A percentile compares a stretch with the other conserved stretches of the same genome.
These are phyloP conservation scores for Limenitis camilla DNA, from an alignment of 2,888 invertebrate species.

Conservation along the genomic window DNA sequence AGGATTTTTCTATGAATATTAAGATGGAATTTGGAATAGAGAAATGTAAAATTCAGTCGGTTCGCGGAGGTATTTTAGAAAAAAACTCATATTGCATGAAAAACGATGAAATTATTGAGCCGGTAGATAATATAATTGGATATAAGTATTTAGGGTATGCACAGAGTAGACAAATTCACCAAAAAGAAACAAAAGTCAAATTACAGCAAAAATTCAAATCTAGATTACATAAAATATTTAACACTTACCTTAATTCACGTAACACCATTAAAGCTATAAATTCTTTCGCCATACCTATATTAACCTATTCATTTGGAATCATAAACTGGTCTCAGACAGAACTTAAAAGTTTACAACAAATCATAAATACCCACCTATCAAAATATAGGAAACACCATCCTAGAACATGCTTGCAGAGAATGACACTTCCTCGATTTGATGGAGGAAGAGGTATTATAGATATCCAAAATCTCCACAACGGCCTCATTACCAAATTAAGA, in stretches of 20 bases:
- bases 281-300: no score
- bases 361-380: slow-evolving; percentile 1
- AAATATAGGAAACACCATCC: slow-evolving; percentile 9
- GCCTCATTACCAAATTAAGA: slow-evolving; percentile 3
- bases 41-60: slow-evolving; percentile 1
- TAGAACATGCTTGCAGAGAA: slow-evolving; percentile 9
- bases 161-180: slow-evolving; percentile 1
- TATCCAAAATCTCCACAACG: slow-evolving; percentile 6
- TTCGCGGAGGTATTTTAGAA: not conserved
- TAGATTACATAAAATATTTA: not conserved
- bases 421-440: slow-evolving; percentile 3
- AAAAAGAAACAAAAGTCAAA: not conserved
- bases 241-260: not conserved
- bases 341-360: not conserved
- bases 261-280: slow-evolving; percentile 1
- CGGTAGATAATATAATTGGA: not conserved
- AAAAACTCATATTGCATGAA: not conserved
- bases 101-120: slow-evolving; percentile 1
- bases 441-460: slow-evolving; percentile 14
- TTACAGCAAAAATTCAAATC: not conserved
- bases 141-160: slow-evolving; percentile 10
- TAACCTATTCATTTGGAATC: slow-evolving; percentile 1
- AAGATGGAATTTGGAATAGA: not conserved
- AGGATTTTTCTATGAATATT: not conserved
- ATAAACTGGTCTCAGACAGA: not conserved